A percentile compares a stretch with the other conserved stretches of the same genome.
These are phyloP conservation scores for Drosophila stalkeri DNA, from an alignment of 2,888 invertebrate species.

Conservation along the genomic window DNA sequence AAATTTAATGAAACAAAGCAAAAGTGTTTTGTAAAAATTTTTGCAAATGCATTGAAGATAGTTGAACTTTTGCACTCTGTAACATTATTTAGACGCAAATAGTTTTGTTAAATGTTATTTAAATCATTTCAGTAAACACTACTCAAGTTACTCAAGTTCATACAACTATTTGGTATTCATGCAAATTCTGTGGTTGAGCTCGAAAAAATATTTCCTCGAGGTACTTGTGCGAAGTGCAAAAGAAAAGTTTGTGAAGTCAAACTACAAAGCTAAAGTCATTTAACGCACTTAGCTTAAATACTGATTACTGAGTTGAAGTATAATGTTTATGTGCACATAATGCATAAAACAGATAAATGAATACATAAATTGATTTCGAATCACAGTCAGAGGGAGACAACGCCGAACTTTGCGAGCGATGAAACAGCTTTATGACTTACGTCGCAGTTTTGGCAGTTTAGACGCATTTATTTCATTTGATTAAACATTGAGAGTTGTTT, in stretches of 20 bases:
- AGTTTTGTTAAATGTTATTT: background rate
- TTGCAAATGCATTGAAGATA: background rate
- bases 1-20: background rate
- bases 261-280: background rate
- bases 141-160: background rate
- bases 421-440: background rate
- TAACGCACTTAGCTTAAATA: background rate
- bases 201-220: background rate
- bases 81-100: background rate
- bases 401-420: background rate
- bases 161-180: background rate
- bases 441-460: background rate
- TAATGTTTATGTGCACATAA: background rate
- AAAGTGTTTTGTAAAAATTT: background rate
- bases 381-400: background rate
- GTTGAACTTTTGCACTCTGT: background rate
- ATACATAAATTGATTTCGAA: conserved; percentile 1
- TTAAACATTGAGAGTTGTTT: background rate
- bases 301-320: background rate
- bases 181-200: background rate
- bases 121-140: background rate
- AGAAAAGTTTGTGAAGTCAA: background rate
- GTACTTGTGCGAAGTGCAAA: background rate
- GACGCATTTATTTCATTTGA: conserved; percentile 7
- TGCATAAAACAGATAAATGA: background rate